These are phyloP conservation scores for Pediacus dermestoides DNA, from an alignment of 2,888 invertebrate species.

Conservation along the genomic window DNA sequence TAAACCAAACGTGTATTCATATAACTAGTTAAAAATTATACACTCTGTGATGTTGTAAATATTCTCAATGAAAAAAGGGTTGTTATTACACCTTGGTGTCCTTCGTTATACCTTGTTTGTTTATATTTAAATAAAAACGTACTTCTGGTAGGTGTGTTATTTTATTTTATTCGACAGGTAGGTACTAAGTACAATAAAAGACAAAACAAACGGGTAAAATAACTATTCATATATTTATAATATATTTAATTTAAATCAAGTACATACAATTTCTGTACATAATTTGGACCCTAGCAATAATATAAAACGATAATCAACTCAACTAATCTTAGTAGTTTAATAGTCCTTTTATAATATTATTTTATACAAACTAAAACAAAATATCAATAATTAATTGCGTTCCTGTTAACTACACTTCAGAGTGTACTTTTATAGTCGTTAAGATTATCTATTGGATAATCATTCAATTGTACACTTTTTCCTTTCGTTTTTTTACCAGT, in stretches of 20 bases:
- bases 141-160: slow-evolving; percentile 9
- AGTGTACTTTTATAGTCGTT: too few relatives aligned
- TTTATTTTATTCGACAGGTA: not conserved
- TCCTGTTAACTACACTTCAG: too few relatives aligned
- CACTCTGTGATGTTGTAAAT: slow-evolving; percentile 8
- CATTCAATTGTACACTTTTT: too few relatives aligned
- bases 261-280: slow-evolving; percentile 24
- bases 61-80: slow-evolving; percentile 25
- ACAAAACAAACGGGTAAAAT: slow-evolving; percentile 1
- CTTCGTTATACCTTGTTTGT: slow-evolving; percentile 8
- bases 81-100: slow-evolving; percentile 32
- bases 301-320: too few relatives aligned
- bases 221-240: not conserved
- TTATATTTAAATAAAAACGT: slow-evolving; percentile 7
- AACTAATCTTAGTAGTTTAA: too few relatives aligned
- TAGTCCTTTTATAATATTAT: too few relatives aligned
- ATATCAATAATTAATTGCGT: too few relatives aligned
- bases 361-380: too few relatives aligned
- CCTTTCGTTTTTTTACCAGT: too few relatives aligned
- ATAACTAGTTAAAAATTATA: slow-evolving; percentile 1
- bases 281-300: slow-evolving; percentile 32
- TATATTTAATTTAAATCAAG: slow-evolving; percentile 1
- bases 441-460: too few relatives aligned
- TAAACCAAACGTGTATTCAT: slow-evolving; percentile 8
- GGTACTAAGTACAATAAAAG: not conserved